These are phyloP conservation scores for Zosterops japonicus DNA, from an alignment of 2,113 vertebrate genomes.

Conservation along the genomic window DNA sequence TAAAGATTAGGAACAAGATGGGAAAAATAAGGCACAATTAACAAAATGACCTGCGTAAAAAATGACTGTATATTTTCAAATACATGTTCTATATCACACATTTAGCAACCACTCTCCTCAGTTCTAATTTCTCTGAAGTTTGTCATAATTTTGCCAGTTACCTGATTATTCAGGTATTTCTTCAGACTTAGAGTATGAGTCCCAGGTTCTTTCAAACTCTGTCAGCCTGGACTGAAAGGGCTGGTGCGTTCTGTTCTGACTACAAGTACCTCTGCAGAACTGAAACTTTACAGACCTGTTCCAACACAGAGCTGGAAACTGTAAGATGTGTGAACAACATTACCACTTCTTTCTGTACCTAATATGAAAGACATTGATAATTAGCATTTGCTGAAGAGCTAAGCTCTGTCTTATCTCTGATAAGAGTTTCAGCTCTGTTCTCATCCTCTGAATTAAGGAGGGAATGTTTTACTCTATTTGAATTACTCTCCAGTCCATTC, in stretches of 20 bases:
- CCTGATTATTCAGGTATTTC: not conserved
- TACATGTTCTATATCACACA: not conserved
- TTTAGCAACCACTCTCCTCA: not conserved
- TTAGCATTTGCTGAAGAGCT: slow-evolving; percentile 11
- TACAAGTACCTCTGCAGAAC: not conserved
- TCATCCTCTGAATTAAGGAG: not conserved
- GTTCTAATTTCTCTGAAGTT: not conserved
- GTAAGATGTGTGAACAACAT: not conserved
- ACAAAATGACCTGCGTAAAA: not conserved
- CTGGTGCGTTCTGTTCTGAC: not conserved
- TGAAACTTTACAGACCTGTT: not conserved
- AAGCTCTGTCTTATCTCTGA: not conserved
- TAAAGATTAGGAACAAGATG: not conserved
- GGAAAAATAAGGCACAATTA: not conserved
- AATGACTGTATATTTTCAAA: not conserved
- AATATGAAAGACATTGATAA: not conserved
- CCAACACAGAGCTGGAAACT: not conserved
- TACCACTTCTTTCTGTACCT: not conserved
- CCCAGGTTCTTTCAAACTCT: not conserved
- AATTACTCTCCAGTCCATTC: not conserved
- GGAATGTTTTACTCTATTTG: not conserved
- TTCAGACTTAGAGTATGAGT: not conserved
- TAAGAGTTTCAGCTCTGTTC: not conserved
- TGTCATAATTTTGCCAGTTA: not conserved
- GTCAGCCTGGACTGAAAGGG: not conserved